A percentile compares a stretch with the other conserved stretches of the same genome.
phyloP scores from a whole-genome alignment of 2,888 invertebrate species.

The Cataglyphis cursor region DNA sequence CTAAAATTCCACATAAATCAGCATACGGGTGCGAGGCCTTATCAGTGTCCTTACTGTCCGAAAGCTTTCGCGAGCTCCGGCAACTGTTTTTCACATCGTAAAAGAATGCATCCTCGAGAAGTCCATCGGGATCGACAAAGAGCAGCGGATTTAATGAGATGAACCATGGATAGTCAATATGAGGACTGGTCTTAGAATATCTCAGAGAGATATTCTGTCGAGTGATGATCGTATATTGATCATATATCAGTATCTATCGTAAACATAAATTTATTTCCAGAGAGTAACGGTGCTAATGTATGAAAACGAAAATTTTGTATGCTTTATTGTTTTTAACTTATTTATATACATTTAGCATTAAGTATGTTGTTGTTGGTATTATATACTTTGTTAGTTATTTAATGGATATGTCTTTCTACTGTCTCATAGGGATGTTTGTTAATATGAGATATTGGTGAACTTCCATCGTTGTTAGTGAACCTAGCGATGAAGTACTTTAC shows the following conservation, averaged over 20 bases:
- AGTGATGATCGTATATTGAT: conserved; percentile 42
- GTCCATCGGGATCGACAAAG: conserved; percentile 88
- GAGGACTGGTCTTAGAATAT: conserved; percentile 71
- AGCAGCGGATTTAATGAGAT: conserved; percentile 88
- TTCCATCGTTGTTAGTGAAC: conserved; percentile 69
- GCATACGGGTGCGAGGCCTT: conserved; percentile 92
- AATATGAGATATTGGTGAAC: conserved; percentile 44
- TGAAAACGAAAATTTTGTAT: conserved; percentile 66
- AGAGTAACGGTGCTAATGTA: conserved; percentile 72
- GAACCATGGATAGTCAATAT: conserved; percentile 80
- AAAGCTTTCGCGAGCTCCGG: conserved; percentile 92
- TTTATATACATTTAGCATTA: conserved; percentile 65
- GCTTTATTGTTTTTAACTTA: conserved; percentile 65
- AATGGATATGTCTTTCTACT: conserved; percentile 45
- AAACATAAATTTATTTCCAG: conserved; percentile 65
- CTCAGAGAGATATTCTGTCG: conserved; percentile 54
- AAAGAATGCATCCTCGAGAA: conserved; percentile 91
- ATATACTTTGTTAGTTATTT: conserved; percentile 68
- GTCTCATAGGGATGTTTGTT: conserved; percentile 36
- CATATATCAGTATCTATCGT: conserved; percentile 57
- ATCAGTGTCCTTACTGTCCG: conserved; percentile 92
- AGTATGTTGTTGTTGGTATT: conserved; percentile 63
- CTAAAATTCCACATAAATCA: conserved; percentile 93
- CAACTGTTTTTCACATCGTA: conserved; percentile 92
- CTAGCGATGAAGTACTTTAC: conserved; percentile 67